Evolutionary conservation across 1,140 invertebrate species (phyloP).

Genomic region (Prorops nasuta): DNA sequence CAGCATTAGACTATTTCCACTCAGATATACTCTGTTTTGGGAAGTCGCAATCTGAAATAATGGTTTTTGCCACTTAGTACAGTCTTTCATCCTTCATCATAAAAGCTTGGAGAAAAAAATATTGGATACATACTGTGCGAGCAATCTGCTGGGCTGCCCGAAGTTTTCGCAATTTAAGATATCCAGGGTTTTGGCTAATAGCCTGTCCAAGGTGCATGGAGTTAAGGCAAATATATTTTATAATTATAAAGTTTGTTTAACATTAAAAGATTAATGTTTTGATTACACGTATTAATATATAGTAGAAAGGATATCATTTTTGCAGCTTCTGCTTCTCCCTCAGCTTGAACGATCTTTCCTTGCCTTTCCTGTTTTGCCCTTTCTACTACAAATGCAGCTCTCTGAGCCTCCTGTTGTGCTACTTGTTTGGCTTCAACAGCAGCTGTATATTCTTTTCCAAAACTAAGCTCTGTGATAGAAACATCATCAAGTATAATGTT

Average conservation of each 20-base stretch:
- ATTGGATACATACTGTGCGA: constrained; percentile 89
- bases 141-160: constrained; percentile 96
- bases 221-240: constrained; percentile 64
- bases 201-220: constrained; percentile 87
- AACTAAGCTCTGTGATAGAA: constrained; percentile 98
- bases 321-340: constrained; percentile 98
- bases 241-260: not conserved
- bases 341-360: constrained; percentile 99
- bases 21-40: constrained; percentile 93
- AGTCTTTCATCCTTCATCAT: not conserved
- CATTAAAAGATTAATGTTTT: not conserved
- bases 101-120: constrained; percentile 1
- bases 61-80: constrained; percentile 13
- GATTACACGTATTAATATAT: too few species aligned
- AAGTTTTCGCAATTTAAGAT: constrained; percentile 96
- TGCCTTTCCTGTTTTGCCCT: constrained; percentile 96
- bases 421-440: constrained; percentile 99
- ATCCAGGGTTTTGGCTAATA: constrained; percentile 92
- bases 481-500: constrained; percentile 99
- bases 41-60: constrained; percentile 81
- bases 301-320: constrained; percentile 87
- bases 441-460: constrained; percentile 99
- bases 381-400: constrained; percentile 97
- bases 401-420: constrained; percentile 98
- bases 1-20: constrained; percentile 91